Base-by-base conservation (phyloP, 2,888 invertebrate species). In the Coenonympha arcania region DNA sequence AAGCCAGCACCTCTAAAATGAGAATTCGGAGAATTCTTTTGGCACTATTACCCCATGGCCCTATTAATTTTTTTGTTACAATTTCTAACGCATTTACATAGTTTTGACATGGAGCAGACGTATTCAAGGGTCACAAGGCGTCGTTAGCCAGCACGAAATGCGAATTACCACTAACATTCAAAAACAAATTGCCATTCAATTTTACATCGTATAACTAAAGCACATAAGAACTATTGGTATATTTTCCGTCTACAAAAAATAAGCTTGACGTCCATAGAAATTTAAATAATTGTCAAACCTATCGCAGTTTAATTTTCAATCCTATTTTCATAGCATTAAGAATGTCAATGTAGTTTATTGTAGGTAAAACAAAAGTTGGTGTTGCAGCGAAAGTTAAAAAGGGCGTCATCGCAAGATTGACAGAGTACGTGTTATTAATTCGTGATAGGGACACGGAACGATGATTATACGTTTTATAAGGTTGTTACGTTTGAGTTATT, bases 351-450 rank as follows among this genome's bases (percentile, higher is more conserved):
- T n/a, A 11, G 6, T 13, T 57, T 59, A 40, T 4, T 2, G 15
- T 24, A n/a, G 16, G 53, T 31, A 34, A 6, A 26, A 3, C 19
- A 52, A 16, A 62, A 63, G 26, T 58, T 64, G 48, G 70, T 64
- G 46, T 53, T 50, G 56, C 50, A 59, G 52, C 48, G 50, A 41
- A 53, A 59, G 63, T 63, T 66, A 59, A 58, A 60, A 59, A 62
- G 55, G 59, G 59, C 55, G 55, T 54, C 61, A 61, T 63, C 65
- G 55, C 64, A 70, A 76, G 64, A 76, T 75, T 76, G 80, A 76
- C 76, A 74, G 70, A 64, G 45, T 53, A 72, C 65, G 71, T 75
- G 72, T 81, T 80, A 84, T 85, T 84, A 84, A 76, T 79, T 83
- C 74, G 73, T 71, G 71, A 74, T 76, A 69, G 69, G 76, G 72